These are phyloP conservation scores for Oreocharis arfaki DNA, from an alignment of 2,113 vertebrate genomes.

Conservation along the genomic window DNA sequence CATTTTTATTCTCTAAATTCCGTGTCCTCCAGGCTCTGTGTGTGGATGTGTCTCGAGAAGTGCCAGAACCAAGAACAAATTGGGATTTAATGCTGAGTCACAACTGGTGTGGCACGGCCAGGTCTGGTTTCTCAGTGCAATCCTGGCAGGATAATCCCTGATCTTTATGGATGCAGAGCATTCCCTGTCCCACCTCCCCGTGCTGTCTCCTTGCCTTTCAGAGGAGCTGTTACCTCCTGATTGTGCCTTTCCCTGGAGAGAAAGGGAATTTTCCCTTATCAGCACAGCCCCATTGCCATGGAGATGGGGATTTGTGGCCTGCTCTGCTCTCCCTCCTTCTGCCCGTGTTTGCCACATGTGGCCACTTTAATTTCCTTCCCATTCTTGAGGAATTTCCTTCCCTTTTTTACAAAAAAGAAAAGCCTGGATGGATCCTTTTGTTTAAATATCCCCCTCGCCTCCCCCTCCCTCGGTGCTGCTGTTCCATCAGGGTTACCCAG, in stretches of 20 bases:
- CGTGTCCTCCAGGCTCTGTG: neutral
- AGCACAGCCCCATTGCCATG: conserved; percentile 61
- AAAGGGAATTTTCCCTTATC: conserved; percentile 54
- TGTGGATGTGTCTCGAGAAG: neutral
- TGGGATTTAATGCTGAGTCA: neutral
- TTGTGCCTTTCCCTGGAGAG: conserved; percentile 26
- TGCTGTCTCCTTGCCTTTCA: neutral
- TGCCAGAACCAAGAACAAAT: neutral
- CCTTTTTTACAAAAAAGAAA: neutral
- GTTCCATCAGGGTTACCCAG: neutral
- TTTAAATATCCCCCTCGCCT: neutral
- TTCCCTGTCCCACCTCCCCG: neutral
- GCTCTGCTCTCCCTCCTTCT: neutral
- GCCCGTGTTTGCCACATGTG: neutral
- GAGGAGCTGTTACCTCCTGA: conserved; percentile 9
- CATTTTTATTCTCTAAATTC: neutral
- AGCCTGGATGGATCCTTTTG: neutral
- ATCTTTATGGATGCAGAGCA: neutral
- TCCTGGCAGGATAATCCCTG: neutral
- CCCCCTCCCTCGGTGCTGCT: neutral
- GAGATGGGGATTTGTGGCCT: conserved; percentile 58
- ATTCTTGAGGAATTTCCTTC: conserved; percentile 29
- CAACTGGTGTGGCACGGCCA: neutral
- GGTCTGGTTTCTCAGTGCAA: neutral
- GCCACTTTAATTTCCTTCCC: conserved; percentile 25